Base-by-base conservation (phyloP, 2,888 invertebrate species). In the Eurois occulta region DNA sequence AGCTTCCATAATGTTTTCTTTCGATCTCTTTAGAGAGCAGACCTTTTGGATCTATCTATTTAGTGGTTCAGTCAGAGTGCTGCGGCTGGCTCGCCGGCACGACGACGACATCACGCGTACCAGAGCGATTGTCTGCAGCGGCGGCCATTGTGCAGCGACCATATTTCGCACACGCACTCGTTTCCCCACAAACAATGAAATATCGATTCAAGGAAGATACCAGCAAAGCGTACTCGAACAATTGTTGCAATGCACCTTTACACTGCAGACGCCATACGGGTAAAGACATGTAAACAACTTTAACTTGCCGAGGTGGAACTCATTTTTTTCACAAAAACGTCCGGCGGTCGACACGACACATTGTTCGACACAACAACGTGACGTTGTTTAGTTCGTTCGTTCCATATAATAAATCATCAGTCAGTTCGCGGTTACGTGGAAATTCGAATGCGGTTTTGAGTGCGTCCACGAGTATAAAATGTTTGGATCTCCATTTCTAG, bases 161-260 rank as follows among this genome's bases (percentile, higher is more conserved):
- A 74, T 82, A 81, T 48, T 58, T 76, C 82, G 74, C 71, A 76
- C 71, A 82, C 71, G 71, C 67, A 78, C 69, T 52, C 73, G 38
- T 75, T 75, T 78, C 72, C 35, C 62, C 67, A 84, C 77, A 78
- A 81, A 88, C 68, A 81, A 80, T 81, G 78, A 87, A 84, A 86
- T 82, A 83, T 81, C 74, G 80, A 83, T 83, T 86, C 79, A 84
- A 58, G 66, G 86, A 80, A 86, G 72, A 86, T 75, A 70, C 72
- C 72, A 75, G 65, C 66, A 75, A 74, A 77, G 48, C 67, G 67
- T 79, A 77, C 76, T 71, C 75, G 55, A 75, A 71, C 78, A 72
- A 84, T 81, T 76, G 70, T 81, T 76, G 52, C 64, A 62, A 66
- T 72, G 86, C 75, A 75, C 76, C 76, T 79, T 79, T 52, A 58